phyloP scores from a whole-genome alignment of 2,113 vertebrate genomes.

The Hippocampus abdominalis region DNA sequence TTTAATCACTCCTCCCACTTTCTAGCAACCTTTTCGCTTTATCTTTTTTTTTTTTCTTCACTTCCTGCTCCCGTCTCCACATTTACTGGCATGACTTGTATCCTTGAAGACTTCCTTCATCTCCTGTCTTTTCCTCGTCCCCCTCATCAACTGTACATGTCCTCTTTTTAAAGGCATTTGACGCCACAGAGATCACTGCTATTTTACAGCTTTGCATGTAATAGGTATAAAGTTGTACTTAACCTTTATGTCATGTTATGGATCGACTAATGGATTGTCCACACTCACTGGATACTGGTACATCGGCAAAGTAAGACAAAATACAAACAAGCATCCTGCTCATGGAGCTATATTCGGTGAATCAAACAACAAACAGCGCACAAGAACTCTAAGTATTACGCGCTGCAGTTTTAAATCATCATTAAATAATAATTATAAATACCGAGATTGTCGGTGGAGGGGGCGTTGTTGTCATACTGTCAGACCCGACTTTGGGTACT shows the following conservation, averaged over 20 bases:
- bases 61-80: slow-evolving; percentile 6
- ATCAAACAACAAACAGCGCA: background rate
- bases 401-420: background rate
- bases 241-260: slow-evolving; percentile 4
- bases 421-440: background rate
- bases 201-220: slow-evolving; percentile 3
- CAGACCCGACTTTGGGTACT: too few species aligned
- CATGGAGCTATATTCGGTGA: background rate
- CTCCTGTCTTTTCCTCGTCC: background rate
- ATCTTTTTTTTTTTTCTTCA: background rate
- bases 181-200: background rate
- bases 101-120: background rate
- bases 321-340: background rate
- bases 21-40: slow-evolving; percentile 9
- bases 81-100: background rate
- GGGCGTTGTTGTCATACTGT: too few species aligned
- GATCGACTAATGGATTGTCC: slow-evolving; percentile 1
- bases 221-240: slow-evolving; percentile 5
- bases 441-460: background rate
- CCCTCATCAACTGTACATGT: background rate
- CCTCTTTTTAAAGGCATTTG: background rate
- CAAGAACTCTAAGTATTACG: background rate
- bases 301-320: background rate
- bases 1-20: slow-evolving; percentile 47
- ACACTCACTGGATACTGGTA: background rate